Evolutionary conservation across 1,140 invertebrate genomes (phyloP), one percentile per base, ranked within the genome.

Genomic region (Grapholita molesta): DNA sequence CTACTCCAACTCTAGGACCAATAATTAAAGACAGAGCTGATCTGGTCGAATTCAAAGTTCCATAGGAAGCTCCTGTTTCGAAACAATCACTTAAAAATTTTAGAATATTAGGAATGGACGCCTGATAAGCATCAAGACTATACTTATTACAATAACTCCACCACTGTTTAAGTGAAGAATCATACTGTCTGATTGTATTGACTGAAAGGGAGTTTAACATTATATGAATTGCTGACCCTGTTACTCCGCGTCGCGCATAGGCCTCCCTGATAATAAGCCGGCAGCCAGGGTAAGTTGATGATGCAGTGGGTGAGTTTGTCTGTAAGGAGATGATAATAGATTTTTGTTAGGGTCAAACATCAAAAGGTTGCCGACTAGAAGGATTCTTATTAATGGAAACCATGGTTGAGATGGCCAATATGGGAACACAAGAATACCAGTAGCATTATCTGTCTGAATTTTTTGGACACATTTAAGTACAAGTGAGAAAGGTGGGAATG

Each of bases 11-110:
- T n/a, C n/a, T 53, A 0, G 12, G 7, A n/a, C 69, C 69, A 15
- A 70, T 15, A 15, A 66, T 66, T 3, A 66, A 38, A 5, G 48
- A 35, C n/a, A 70, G 9, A 6, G 69, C 64, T 12, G 64, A 70
- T 2, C 57, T 15, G 11, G 12, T 9, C 48, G 24, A 21, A 35
- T 57, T 66, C 21, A 57, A 25, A 9, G 48, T 70, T 7, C 25
- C 28, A 57, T 66, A 70, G 23, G 25, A 15, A 0, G 69, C 48
- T 55, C 69, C 69, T 65, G 18, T 9, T 1, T 65, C 15, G 33
- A 53, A 70, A 3, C 18, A 30, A 23, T 32, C 15, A 7, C 48
- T 68, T 5, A 68, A 6, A 35, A 68, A 68, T 11, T 18, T 32
- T n/a, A 68, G 25, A 4, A 68, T 24, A 6, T 55, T n/a, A 11